Evolutionary conservation across 2,888 invertebrate species (phyloP), one percentile per base, ranked within the genome.

Genomic region (Folsomia candida): DNA sequence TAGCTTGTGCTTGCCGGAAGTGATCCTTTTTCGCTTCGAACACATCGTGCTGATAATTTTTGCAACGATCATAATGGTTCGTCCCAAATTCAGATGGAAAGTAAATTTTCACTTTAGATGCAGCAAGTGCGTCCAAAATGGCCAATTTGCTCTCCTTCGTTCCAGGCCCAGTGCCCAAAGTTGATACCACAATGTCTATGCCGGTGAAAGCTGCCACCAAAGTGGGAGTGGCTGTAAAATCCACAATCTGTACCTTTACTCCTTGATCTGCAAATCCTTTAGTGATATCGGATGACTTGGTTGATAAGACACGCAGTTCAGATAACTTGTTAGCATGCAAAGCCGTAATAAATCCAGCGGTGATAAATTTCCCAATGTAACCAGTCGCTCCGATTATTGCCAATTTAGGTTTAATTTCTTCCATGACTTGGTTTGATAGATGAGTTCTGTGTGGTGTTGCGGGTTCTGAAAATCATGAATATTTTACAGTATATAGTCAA

Each of bases 1-100:
- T 63, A 2, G 26, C 51, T 24, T 68, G 29, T 22, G 71, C 71
- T 18, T 58, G 51, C 6, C 29, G 24, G 29, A 51, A 71, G 29
- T 71, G 71, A 4, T 37, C 29, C 28, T 22, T 11, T 28, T 71
- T 71, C 25, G 51, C 64, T 0, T 47, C 59, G 37, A 71, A 67
- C 1, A 68, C 24, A 2, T 63, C 51, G 58, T 71, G 63, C 11
- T 47, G 9, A 28, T 62, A 61, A 47, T 54, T 3, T 24, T 54
- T 54, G 2, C 18, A 1, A 14, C 37, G 2, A 24, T 51, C 64
- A 59, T 68, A 64, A n/a, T 71, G 64, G 47, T 64, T 71, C 2
- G 68, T 68, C 28, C 71, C 71, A 51, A 68, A 71, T 25, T 71
- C 71, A 11, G 71, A 71, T 25, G 47, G 70, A 51, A 71, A 68